Conservation (phyloP, 2,888 invertebrate genomes). For the Heteropelma amictum region DNA sequence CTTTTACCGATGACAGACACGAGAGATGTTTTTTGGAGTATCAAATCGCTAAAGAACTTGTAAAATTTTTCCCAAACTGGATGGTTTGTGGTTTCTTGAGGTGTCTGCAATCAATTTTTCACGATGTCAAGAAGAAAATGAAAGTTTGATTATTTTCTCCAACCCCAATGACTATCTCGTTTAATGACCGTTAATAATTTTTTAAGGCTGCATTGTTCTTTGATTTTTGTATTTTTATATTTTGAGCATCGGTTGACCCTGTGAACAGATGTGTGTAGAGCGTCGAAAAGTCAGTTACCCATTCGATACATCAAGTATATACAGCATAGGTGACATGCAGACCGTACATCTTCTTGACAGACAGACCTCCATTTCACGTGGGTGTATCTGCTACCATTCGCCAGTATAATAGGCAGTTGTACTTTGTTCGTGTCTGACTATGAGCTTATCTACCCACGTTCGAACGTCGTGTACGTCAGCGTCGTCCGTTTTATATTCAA, state of each 20-base stretch:
- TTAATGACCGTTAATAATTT: not conserved
- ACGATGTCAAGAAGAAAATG: too few species aligned
- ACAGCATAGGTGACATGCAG: not conserved
- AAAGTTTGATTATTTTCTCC: too few species aligned
- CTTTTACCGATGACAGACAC: too few species aligned
- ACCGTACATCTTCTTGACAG: slow-evolving; percentile 33
- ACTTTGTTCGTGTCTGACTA: slow-evolving; percentile 53
- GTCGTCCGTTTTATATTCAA: slow-evolving; percentile 54
- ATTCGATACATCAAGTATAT: slow-evolving; percentile 2
- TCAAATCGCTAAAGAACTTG: too few species aligned
- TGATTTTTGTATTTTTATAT: not conserved
- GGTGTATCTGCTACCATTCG: slow-evolving; percentile 36
- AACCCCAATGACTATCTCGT: too few species aligned
- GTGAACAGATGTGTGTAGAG: not conserved
- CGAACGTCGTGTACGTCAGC: slow-evolving; percentile 56
- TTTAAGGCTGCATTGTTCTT: not conserved
- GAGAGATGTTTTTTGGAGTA: too few species aligned
- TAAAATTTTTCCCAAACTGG: too few species aligned
- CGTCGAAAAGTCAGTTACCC: not conserved
- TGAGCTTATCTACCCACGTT: slow-evolving; percentile 56
- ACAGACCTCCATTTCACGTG: slow-evolving; percentile 43
- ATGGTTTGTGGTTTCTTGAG: too few species aligned
- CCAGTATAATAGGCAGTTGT: slow-evolving; percentile 38
- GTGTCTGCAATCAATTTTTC: too few species aligned
- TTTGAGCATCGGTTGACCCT: not conserved